These are phyloP conservation scores for Vollenhovia emeryi DNA, from an alignment of 1,140 invertebrate species.

Conservation along the genomic window DNA sequence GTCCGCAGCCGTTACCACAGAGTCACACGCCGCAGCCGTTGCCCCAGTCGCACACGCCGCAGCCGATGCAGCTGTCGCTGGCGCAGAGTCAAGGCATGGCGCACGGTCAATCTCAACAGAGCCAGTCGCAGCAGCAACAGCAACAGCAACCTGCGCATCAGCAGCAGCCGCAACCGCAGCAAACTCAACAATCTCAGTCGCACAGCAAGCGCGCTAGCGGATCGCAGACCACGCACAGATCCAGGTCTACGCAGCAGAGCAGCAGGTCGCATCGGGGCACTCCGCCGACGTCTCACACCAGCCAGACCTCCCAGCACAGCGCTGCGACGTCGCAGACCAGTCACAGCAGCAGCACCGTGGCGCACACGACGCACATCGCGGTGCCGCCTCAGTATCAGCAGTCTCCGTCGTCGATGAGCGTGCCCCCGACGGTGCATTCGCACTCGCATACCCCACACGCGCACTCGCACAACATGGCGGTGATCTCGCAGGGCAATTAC, in stretches of 20 bases:
- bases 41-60: constrained; percentile 82
- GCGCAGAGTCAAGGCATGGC: constrained; percentile 77
- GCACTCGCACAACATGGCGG: constrained; percentile 86
- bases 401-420: constrained; percentile 78
- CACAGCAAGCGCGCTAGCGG: constrained; percentile 81
- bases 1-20: constrained; percentile 80
- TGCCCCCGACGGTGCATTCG: constrained; percentile 78
- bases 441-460: constrained; percentile 83
- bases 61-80: constrained; percentile 79
- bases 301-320: constrained; percentile 73
- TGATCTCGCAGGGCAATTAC: constrained; percentile 87
- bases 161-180: constrained; percentile 79
- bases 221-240: constrained; percentile 82
- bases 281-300: constrained; percentile 78
- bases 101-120: constrained; percentile 83
- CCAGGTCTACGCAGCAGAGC: constrained; percentile 79
- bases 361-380: constrained; percentile 73
- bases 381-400: constrained; percentile 84
- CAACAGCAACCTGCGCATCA: constrained; percentile 79
- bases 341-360: constrained; percentile 71
- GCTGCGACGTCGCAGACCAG: constrained; percentile 69
- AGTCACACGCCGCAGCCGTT: constrained; percentile 86
- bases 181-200: constrained; percentile 80
- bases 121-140: constrained; percentile 79
- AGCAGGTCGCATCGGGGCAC: constrained; percentile 78